Percentiles rank a stretch among this genome's conserved stretches.
Conservation (phyloP, 2,797 vertebrate species). For the Todus mexicanus region DNA sequence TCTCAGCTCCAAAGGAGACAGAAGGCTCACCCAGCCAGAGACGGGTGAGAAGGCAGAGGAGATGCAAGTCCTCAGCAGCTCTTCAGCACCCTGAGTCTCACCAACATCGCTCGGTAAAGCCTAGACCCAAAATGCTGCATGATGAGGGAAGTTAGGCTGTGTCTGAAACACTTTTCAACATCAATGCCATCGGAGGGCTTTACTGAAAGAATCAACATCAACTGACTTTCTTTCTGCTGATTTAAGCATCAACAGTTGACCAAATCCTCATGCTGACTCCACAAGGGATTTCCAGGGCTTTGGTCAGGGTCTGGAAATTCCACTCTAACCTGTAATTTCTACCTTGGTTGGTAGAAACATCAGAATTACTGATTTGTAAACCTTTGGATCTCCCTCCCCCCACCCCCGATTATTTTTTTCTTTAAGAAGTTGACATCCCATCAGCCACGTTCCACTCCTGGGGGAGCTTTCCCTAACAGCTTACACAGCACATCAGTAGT, state of each 20-base stretch:
- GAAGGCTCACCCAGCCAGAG: not conserved
- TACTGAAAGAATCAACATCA: not conserved
- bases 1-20: not conserved
- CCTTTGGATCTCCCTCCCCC: not conserved
- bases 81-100: accelerated
- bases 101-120: accelerated
- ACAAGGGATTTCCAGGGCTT: not conserved
- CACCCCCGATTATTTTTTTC: not conserved
- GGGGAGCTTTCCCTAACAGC: not conserved
- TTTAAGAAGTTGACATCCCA: not conserved
- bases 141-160: not conserved
- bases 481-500: not conserved
- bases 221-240: not conserved
- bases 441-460: not conserved
- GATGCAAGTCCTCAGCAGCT: not conserved
- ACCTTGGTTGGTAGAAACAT: not conserved
- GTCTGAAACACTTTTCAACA: not conserved
- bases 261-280: not conserved
- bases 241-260: not conserved
- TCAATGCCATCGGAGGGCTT: not conserved
- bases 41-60: not conserved
- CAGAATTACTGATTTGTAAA: not conserved
- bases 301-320: not conserved
- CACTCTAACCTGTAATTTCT: not conserved
- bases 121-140: accelerated